A percentile compares a stretch with the other conserved stretches of the same genome.
Evolutionary conservation across 2,113 vertebrate genomes (phyloP).

Genomic region (Malurus alboscapulatus): DNA sequence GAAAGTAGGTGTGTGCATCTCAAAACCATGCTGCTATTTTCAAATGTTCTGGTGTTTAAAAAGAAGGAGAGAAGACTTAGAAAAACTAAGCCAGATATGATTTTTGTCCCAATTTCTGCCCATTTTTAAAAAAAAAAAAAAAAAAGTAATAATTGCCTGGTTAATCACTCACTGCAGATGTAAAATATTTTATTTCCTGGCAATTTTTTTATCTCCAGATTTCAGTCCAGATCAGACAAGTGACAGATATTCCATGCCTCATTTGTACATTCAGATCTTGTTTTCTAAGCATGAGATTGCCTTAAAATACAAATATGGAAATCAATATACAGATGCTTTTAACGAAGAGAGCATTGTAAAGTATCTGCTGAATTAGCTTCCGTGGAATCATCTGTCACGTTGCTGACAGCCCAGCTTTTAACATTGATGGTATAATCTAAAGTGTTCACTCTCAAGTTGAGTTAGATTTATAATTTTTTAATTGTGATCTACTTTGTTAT

Average conservation of each 20-base stretch:
- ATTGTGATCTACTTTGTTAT: conserved; percentile 61
- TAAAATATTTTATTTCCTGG: conserved; percentile 27
- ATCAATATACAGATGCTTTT: conserved; percentile 53
- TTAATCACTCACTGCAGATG: not conserved
- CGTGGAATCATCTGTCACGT: not conserved
- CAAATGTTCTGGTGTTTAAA: not conserved
- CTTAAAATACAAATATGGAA: conserved; percentile 58
- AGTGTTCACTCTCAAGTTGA: conserved; percentile 1
- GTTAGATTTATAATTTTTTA: conserved; percentile 53
- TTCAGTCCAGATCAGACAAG: conserved; percentile 17
- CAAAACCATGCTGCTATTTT: not conserved
- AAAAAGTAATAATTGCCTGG: not conserved
- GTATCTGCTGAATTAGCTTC: conserved; percentile 37
- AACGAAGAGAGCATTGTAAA: conserved; percentile 34
- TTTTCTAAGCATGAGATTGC: not conserved
- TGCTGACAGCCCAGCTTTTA: conserved; percentile 17
- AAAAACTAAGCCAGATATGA: not conserved
- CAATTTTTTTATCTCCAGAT: not conserved
- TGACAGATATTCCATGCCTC: conserved; percentile 9
- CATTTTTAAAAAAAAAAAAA: not conserved
- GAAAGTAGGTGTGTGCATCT: not conserved
- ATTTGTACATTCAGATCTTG: not conserved
- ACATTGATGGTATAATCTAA: conserved; percentile 9
- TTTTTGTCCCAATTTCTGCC: not conserved
- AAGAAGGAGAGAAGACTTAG: not conserved